Percentiles rank a stretch among this genome's conserved stretches.
These are phyloP conservation scores for Temnopleurus reevesii DNA, from an alignment of 53 echinoderm and acorn worm genomes.

Conservation along the genomic window DNA sequence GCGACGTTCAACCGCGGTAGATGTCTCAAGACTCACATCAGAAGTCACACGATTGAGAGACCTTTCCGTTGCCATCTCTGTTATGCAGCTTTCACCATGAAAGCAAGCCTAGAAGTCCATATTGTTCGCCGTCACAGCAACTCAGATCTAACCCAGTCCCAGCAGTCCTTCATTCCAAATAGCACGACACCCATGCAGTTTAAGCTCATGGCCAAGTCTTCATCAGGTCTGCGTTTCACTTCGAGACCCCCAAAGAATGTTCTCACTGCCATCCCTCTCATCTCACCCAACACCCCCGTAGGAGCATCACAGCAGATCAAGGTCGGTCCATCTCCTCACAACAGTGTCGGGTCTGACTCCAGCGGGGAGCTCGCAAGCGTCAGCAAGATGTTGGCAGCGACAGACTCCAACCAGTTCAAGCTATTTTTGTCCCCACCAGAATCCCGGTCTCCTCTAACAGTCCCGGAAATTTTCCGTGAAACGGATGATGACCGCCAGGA, in stretches of 20 bases:
- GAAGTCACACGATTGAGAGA: constrained; percentile 85
- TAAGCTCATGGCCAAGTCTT: constrained; percentile 71
- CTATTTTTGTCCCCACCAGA: constrained; percentile 75
- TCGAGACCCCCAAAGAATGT: constrained; percentile 43
- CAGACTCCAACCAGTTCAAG: constrained; percentile 90
- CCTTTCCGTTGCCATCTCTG: constrained; percentile 89
- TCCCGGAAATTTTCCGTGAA: not conserved
- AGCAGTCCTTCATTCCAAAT: constrained; percentile 86
- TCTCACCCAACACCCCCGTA: constrained; percentile 54
- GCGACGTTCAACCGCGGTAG: constrained; percentile 72
- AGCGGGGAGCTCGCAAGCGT: constrained; percentile 92
- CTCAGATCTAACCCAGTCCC: constrained; percentile 34
- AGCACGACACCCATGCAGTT: constrained; percentile 92
- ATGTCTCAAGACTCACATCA: constrained; percentile 83
- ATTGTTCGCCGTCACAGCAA: constrained; percentile 80
- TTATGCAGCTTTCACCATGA: constrained; percentile 88
- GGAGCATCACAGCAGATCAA: constrained; percentile 49
- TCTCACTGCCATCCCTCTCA: constrained; percentile 26
- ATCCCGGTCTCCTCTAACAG: constrained; percentile 38
- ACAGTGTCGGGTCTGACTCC: constrained; percentile 80
- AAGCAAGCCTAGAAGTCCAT: constrained; percentile 88
- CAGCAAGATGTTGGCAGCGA: constrained; percentile 90
- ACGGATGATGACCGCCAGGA: constrained; percentile 8
- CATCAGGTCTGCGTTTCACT: constrained; percentile 10
- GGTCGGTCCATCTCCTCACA: constrained; percentile 64